Evolutionary conservation across 2,888 invertebrate species (phyloP).

Genomic region (Eledone cirrhosa): DNA sequence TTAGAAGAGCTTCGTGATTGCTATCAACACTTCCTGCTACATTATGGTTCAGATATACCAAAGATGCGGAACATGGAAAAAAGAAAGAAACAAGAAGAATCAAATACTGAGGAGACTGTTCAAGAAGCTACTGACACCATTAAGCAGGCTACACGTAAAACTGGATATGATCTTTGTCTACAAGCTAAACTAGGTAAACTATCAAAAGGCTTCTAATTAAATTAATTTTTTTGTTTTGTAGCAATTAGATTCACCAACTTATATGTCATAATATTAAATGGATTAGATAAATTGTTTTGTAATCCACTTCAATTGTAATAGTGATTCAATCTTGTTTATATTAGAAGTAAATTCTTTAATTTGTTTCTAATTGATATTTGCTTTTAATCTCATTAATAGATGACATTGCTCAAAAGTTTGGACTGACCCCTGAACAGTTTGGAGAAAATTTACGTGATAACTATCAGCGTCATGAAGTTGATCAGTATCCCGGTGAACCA

Average conservation of each 20-base stretch:
- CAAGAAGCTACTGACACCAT: slow-evolving; percentile 69
- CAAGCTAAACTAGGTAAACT: slow-evolving; percentile 77
- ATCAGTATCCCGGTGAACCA: slow-evolving; percentile 88
- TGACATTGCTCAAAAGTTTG: slow-evolving; percentile 88
- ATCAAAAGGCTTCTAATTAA: too few species aligned
- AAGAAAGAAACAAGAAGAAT: slow-evolving; percentile 44
- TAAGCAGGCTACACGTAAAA: slow-evolving; percentile 86
- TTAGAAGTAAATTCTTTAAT: too few species aligned
- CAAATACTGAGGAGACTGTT: slow-evolving; percentile 42
- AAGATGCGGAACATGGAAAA: slow-evolving; percentile 71
- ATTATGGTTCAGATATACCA: slow-evolving; percentile 79
- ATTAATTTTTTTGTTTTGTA: too few species aligned
- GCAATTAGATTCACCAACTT: too few species aligned
- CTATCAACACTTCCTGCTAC: slow-evolving; percentile 90
- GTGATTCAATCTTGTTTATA: too few species aligned
- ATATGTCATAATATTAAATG: too few species aligned
- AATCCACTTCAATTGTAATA: too few species aligned
- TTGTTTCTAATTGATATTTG: too few species aligned
- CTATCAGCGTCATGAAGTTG: slow-evolving; percentile 93
- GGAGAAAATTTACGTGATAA: slow-evolving; percentile 96
- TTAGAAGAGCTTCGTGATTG: slow-evolving; percentile 92
- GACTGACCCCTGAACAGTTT: slow-evolving; percentile 91
- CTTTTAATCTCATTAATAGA: slow-evolving; percentile 67
- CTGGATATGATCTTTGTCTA: slow-evolving; percentile 87
- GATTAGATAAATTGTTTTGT: too few species aligned